Evolutionary conservation across 2,888 invertebrate species (phyloP).

Genomic region (Nemoura dubitans): DNA sequence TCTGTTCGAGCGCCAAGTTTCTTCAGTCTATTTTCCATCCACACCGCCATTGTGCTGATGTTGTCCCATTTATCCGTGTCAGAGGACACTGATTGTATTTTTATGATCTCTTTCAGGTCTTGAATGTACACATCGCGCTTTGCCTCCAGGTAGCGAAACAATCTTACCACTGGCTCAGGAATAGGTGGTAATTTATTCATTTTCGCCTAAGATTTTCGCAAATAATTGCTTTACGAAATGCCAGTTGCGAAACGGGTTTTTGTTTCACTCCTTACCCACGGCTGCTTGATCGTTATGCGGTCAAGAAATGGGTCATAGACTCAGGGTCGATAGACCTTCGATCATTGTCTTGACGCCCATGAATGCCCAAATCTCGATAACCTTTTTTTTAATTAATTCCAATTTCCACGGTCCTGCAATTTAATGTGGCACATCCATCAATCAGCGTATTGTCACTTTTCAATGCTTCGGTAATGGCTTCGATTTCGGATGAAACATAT

Average conservation of each 20-base stretch:
- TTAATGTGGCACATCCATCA: too few species aligned
- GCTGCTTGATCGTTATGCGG: too few species aligned
- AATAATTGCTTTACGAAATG: neutral
- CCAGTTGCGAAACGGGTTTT: neutral
- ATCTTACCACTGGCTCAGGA: neutral
- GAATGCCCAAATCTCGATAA: too few species aligned
- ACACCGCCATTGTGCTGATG: neutral
- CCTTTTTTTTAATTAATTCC: too few species aligned
- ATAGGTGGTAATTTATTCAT: neutral
- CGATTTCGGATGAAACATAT: too few species aligned
- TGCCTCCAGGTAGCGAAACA: conserved; percentile 26
- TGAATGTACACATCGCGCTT: conserved; percentile 10
- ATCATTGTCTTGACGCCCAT: too few species aligned
- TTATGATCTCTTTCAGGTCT: conserved; percentile 14
- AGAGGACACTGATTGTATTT: neutral
- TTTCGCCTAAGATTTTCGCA: neutral
- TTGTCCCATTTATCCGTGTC: neutral
- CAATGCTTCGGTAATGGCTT: too few species aligned
- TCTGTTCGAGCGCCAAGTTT: conserved; percentile 9
- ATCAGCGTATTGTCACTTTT: too few species aligned
- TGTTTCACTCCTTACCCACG: neutral
- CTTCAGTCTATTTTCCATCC: conserved; percentile 15
- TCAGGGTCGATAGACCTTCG: too few species aligned
- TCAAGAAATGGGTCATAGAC: too few species aligned
- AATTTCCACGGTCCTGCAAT: too few species aligned